A percentile compares a stretch with the other conserved stretches of the same genome.
These are phyloP conservation scores for Nephrotoma guestfalica DNA, from an alignment of 2,888 invertebrate genomes.

Conservation along the genomic window DNA sequence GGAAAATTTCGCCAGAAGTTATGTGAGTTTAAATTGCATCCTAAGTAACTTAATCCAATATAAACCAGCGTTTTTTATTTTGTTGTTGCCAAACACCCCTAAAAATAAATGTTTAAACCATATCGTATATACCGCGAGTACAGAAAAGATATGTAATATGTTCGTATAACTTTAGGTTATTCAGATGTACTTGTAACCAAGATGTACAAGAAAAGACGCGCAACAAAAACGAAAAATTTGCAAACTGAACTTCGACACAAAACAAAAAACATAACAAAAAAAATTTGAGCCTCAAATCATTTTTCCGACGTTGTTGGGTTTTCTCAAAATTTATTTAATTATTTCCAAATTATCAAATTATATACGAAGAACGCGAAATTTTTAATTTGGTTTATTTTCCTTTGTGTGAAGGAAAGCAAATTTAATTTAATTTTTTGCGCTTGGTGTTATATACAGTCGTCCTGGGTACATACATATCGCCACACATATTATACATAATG, in stretches of 20 bases:
- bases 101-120: neutral
- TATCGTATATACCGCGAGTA: neutral
- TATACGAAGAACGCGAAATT: neutral
- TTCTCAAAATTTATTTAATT: neutral
- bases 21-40: neutral
- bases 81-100: neutral
- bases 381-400: neutral
- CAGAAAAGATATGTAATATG: neutral
- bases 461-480: neutral
- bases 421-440: neutral
- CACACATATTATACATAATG: neutral
- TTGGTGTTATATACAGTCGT: neutral
- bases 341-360: neutral
- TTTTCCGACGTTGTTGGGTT: neutral
- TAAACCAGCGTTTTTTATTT: neutral
- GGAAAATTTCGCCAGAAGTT: neutral
- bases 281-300: neutral
- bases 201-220: neutral
- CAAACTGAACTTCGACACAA: neutral
- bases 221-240: neutral
- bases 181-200: neutral
- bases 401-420: neutral
- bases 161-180: neutral
- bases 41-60: neutral
- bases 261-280: neutral